Evolutionary conservation across 2,797 vertebrate genomes (phyloP).

Genomic region (Merluccius polli): DNA sequence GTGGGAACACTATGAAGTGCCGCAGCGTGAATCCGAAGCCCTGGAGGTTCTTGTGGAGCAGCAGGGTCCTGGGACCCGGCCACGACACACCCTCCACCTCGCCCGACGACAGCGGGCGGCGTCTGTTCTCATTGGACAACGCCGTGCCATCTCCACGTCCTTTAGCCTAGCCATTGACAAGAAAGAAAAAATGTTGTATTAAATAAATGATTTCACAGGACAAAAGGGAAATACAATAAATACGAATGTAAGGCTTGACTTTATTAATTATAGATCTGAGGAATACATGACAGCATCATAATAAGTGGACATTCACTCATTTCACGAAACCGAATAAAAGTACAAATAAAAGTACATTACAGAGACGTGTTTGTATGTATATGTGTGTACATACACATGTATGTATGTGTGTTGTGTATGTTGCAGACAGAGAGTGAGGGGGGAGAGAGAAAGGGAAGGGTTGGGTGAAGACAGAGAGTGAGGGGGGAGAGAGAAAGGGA

Average conservation of each 20-base stretch:
- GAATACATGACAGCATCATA: too few relatives aligned
- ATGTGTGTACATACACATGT: background rate
- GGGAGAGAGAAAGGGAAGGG: background rate
- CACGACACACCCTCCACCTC: conserved; percentile 70
- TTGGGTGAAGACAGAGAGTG: background rate
- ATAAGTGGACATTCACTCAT: background rate
- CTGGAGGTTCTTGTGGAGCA: conserved; percentile 83
- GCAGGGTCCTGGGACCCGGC: conserved; percentile 77
- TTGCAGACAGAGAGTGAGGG: too few relatives aligned
- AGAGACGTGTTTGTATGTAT: background rate
- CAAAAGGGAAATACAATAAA: background rate
- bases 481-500: background rate
- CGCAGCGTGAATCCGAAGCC: conserved; percentile 95
- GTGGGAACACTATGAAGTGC: conserved; percentile 96
- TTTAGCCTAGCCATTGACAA: conserved; percentile 61
- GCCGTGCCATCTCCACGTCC: conserved; percentile 76
- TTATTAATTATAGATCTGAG: too few relatives aligned
- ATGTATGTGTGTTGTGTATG: background rate
- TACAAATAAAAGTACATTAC: background rate
- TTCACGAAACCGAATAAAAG: background rate
- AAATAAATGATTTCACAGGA: conserved; percentile 9
- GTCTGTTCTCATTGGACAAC: conserved; percentile 69
- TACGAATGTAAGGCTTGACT: background rate
- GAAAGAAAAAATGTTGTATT: conserved; percentile 1
- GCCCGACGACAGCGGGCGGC: conserved; percentile 55